Evolutionary conservation across 2,888 invertebrate genomes (phyloP).

Genomic region (Chrysina gloriosa): DNA sequence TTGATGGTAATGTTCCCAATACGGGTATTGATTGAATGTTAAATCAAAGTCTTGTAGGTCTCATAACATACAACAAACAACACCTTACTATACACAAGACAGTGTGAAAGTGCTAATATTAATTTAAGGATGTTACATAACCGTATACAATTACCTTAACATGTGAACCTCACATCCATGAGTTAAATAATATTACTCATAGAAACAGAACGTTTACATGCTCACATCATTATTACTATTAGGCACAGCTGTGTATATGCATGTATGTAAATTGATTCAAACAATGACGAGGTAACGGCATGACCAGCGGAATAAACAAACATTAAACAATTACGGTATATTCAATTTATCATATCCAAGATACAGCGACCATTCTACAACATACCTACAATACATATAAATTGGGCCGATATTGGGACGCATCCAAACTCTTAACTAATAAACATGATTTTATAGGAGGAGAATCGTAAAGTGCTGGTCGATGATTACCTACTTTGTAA

Average conservation of each 20-base stretch:
- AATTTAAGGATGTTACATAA: not conserved
- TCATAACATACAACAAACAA: not conserved
- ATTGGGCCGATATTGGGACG: too few relatives aligned
- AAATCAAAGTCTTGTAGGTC: not conserved
- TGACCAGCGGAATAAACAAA: not conserved
- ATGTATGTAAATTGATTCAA: not conserved
- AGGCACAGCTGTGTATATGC: not conserved
- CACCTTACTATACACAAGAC: not conserved
- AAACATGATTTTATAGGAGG: slow-evolving; percentile 2
- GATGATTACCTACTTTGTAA: slow-evolving; percentile 28
- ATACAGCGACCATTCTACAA: too few relatives aligned
- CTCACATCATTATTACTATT: not conserved
- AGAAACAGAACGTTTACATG: too few relatives aligned
- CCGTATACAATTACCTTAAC: slow-evolving; percentile 2
- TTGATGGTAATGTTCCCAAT: too few relatives aligned
- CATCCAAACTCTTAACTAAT: slow-evolving; percentile 7
- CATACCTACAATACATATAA: not conserved
- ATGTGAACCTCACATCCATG: not conserved
- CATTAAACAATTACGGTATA: slow-evolving; percentile 6
- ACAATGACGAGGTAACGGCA: not conserved
- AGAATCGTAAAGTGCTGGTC: slow-evolving; percentile 20
- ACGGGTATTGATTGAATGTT: not conserved
- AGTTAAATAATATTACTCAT: not conserved
- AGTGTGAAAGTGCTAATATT: not conserved
- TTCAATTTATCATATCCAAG: not conserved